Base-by-base conservation (phyloP, 2,888 invertebrate species). In the Neria commutata region DNA sequence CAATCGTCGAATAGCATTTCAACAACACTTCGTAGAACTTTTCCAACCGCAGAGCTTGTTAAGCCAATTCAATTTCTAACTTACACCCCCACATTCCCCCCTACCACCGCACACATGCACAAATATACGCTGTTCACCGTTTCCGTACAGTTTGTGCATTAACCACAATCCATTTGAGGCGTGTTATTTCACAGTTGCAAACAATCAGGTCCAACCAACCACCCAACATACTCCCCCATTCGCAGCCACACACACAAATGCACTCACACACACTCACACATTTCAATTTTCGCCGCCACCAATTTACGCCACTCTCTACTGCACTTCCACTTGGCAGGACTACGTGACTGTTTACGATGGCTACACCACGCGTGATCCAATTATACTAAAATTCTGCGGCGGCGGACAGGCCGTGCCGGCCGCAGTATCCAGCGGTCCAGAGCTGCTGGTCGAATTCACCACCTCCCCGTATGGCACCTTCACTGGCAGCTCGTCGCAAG, bases 401-500 rank as follows among this genome's bases (percentile, higher is more conserved):
- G 93, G 94, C 47, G 93, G 93, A 34, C 91, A 93, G 73, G 87
- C 91, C 3, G 90, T 94, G 55, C 94, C 94, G 11, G 89, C 91
- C 75, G 89, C 94, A 29, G 88, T 91, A 68, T 93, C 93, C 65
- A 94, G 93, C 77, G 92, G 94, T 0, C 91, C 92, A 60, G 94
- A 94, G 81, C 84, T 95, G 69, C 85, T 95, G 65, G 93, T 95
- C 25, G 94, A 94, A 83, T 94, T 95, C 79, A 91, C 92, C 61
- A 92, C 94, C 46, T 94, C 94, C 19, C 92, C 94, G 5, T 94
- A 90, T 78, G 94, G 94, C 67, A 94, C 94, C 65, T 93, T 94
- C 81, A 77, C 78, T 51, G 85, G 92, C 67, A 90, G 91, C 79
- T 92, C 92, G 3, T 88, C 89, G 16, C 89, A 91, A 24, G 85